These are phyloP conservation scores for Trachythela sp. DNA, from an alignment of 64 coral and sea anemone genomes.

Conservation along the genomic window DNA sequence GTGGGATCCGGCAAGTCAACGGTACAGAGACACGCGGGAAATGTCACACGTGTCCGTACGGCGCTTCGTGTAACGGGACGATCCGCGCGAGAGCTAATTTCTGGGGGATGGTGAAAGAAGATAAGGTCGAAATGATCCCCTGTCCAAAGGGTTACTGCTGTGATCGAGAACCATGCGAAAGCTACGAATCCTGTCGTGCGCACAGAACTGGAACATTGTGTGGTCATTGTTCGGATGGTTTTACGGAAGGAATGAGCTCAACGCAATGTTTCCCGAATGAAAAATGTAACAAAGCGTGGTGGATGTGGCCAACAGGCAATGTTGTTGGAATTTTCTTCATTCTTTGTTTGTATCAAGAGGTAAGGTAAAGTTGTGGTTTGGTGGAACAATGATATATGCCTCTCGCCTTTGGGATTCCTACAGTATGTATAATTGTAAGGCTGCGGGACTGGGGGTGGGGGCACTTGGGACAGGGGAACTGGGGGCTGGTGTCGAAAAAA, in stretches of 20 bases:
- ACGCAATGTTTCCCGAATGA: neutral
- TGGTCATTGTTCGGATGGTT: neutral
- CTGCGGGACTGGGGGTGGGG: no score
- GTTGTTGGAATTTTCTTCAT: neutral
- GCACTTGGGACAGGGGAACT: no score
- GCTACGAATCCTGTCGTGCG: neutral
- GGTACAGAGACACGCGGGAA: neutral
- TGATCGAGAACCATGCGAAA: neutral
- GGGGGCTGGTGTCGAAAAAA: no score
- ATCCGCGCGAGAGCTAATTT: neutral
- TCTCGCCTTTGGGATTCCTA: no score
- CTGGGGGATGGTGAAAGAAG: neutral
- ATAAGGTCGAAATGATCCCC: neutral
- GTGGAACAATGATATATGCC: no score
- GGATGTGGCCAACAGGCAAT: neutral
- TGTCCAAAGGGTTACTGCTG: constrained; percentile 16
- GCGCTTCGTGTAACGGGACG: neutral
- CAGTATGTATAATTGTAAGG: no score
- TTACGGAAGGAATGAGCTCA: neutral
- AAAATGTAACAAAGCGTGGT: neutral
- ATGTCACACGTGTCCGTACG: neutral
- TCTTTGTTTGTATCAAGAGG: neutral
- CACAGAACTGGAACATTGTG: constrained; percentile 6
- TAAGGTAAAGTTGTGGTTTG: neutral
- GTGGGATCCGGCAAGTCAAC: neutral